Evolutionary conservation across 2,888 invertebrate species (phyloP), one percentile per base, ranked within the genome.

Genomic region (Polylopha cassiicola): DNA sequence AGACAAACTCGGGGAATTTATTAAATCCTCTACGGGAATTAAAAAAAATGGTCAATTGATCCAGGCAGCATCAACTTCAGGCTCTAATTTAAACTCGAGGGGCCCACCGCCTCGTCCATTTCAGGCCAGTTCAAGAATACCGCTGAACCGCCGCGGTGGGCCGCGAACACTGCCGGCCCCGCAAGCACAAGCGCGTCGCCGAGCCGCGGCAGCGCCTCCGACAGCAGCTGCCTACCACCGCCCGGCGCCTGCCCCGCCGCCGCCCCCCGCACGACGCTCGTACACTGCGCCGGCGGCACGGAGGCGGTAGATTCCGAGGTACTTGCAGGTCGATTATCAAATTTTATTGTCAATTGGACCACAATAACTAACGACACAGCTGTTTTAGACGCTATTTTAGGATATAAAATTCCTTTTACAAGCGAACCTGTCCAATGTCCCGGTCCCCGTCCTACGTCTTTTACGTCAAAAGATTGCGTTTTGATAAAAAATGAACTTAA

Each of bases 261-360:
- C 7, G 8, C 18, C 22, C 14, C 22, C 14, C 16, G 9, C 3
- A n/a, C 18, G 3, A 17, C 10, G 2, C 2, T 3, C 8, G 20
- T 30, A 4, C 13, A 21, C 10, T 2, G 10, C 30, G 20, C 24
- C 7, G 13, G 3, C 16, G n/a, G 8, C 30, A 4, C 36, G 18
- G 11, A 8, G 10, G 5, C 8, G 15, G 2, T 26, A 26, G 22
- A 21, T 5, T 4, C 18, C 9, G 22, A 38, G 31, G 31, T 38
- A 43, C 43, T 32, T 10, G 43, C 37, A 6, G 43, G 43, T 4
- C 37, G 32, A 9, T 29, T 42, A 27, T 14, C 24, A 27, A 13
- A 30, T 18, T 41, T 37, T 31, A 4, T 13, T 31, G 22, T 31
- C 2, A 6, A 15, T 15, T 42, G 42, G 37, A n/a, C 9, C 2